phyloP scores from a whole-genome alignment of 53 echinoderm and acorn worm genomes.

The Actinopyga echinites region DNA sequence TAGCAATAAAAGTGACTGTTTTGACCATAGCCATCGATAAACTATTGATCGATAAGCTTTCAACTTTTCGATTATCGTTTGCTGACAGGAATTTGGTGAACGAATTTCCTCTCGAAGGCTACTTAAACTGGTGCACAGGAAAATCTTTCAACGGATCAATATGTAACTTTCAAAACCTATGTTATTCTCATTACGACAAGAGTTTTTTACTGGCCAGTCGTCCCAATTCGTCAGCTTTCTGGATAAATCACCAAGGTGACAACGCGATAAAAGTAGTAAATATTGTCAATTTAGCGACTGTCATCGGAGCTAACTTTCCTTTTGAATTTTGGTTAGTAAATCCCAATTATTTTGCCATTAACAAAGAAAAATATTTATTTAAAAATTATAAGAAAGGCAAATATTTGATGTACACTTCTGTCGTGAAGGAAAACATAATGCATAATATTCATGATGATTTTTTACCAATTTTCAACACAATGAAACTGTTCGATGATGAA shows the following conservation, averaged over 20 bases:
- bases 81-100: no score
- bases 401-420: neutral
- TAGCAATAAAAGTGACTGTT: no score
- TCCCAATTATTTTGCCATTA: neutral
- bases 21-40: no score
- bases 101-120: neutral
- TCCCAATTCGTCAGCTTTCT: neutral
- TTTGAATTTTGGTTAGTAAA: neutral
- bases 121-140: neutral
- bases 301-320: no score
- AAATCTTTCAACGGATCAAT: neutral
- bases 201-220: neutral
- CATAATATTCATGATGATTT: conserved; percentile 1
- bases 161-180: conserved; percentile 2
- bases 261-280: no score
- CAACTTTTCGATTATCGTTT: no score
- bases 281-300: no score
- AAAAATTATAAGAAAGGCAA: neutral
- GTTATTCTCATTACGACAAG: neutral
- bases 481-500: neutral
- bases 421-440: neutral
- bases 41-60: no score
- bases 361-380: neutral
- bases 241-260: no score
- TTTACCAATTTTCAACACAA: neutral